Evolutionary conservation across 1,140 invertebrate genomes (phyloP).

Genomic region (Melanaphis sacchari): DNA sequence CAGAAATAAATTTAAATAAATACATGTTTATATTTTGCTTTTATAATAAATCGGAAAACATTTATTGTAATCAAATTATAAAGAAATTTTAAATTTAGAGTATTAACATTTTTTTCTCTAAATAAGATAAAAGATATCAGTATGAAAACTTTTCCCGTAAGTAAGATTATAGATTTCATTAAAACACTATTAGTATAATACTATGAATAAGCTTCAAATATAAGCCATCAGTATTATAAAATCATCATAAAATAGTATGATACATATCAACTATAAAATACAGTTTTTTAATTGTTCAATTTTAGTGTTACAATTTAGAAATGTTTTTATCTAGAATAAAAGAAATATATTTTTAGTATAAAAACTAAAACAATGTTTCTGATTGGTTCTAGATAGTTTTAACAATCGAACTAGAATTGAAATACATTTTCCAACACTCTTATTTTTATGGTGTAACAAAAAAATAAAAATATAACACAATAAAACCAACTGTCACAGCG

Average conservation of each 20-base stretch:
- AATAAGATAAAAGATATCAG: background rate
- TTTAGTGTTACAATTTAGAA: background rate
- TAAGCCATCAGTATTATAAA: background rate
- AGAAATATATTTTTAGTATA: constrained; percentile 15
- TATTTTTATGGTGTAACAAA: background rate
- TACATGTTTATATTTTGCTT: background rate
- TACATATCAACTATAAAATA: background rate
- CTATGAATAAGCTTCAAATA: background rate
- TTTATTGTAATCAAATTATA: too few relatives aligned
- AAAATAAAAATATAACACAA: constrained; percentile 18
- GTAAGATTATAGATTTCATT: background rate
- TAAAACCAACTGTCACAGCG: constrained; percentile 14
- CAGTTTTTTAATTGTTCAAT: background rate
- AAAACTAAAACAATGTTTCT: background rate
- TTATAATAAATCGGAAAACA: background rate
- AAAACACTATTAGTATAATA: background rate
- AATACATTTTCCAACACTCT: constrained; percentile 43
- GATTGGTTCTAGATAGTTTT: constrained; percentile 13
- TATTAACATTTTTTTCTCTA: background rate
- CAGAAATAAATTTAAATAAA: too few relatives aligned
- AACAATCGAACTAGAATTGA: constrained; percentile 8
- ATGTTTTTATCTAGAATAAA: background rate
- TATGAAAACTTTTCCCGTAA: background rate
- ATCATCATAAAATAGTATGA: background rate
- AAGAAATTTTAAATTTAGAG: background rate